Evolutionary conservation across 2,113 vertebrate species (phyloP).

Genomic region (Apteryx mantelli): DNA sequence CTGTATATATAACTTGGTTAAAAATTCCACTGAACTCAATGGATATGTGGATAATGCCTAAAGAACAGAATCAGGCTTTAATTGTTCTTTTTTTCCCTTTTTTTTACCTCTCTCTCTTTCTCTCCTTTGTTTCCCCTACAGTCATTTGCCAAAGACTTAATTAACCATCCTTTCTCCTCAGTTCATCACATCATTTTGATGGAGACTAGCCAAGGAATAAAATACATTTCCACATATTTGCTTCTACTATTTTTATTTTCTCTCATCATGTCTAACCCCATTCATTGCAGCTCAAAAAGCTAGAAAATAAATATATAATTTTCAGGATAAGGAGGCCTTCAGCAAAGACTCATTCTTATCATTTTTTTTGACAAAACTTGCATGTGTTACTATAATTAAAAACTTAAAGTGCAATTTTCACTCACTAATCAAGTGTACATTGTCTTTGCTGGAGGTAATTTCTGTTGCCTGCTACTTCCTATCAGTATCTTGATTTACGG

Average conservation of each 20-base stretch:
- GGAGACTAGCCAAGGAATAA: neutral
- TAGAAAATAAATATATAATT: neutral
- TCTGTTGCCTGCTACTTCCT: neutral
- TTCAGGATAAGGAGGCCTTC: neutral
- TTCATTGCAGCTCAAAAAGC: neutral
- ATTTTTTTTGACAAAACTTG: neutral
- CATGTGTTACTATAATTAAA: neutral
- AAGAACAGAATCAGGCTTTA: neutral
- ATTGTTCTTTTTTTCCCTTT: neutral
- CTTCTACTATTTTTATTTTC: neutral
- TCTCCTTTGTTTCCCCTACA: neutral
- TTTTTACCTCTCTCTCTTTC: neutral
- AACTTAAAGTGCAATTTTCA: neutral
- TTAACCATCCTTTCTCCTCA: neutral
- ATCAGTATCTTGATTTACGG: neutral
- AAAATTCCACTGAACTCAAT: neutral
- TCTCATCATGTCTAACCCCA: neutral
- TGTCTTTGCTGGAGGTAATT: constrained; percentile 10
- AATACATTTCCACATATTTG: neutral
- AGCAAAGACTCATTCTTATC: neutral
- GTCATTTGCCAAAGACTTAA: neutral
- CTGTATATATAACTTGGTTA: neutral
- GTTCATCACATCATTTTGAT: neutral
- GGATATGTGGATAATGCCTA: neutral
- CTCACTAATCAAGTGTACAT: neutral